Evolutionary conservation across 1,140 invertebrate genomes (phyloP).

Genomic region (Matsumurasca onukii): DNA sequence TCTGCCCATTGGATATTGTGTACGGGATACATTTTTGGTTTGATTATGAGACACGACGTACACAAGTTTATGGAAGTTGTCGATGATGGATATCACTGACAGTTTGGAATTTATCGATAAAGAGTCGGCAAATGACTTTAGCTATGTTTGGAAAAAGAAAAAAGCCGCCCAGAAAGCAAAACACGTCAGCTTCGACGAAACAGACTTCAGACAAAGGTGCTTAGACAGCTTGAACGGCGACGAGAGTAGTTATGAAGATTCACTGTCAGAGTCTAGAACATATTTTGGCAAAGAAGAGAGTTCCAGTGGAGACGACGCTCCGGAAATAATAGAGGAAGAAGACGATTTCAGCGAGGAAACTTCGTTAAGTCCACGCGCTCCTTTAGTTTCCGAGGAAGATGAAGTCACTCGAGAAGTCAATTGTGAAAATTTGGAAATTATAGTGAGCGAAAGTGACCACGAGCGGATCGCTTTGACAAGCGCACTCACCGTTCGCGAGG

Average conservation of each 20-base stretch:
- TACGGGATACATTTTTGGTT: no score
- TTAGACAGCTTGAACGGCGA: background rate
- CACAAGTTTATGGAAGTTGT: no score
- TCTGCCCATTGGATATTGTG: no score
- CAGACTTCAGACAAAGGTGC: background rate
- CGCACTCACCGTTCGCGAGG: background rate
- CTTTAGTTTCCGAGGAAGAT: slow-evolving; percentile 12
- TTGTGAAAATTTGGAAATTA: slow-evolving; percentile 9
- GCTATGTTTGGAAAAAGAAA: slow-evolving; percentile 34
- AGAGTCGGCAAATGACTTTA: background rate
- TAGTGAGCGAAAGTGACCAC: slow-evolving; percentile 13
- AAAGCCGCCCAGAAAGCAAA: slow-evolving; percentile 28
- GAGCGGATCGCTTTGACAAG: slow-evolving; percentile 8
- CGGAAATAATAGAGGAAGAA: background rate
- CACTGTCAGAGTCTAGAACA: background rate
- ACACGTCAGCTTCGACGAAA: background rate
- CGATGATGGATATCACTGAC: slow-evolving; percentile 22
- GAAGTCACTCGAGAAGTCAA: background rate
- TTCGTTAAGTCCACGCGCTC: slow-evolving; percentile 28
- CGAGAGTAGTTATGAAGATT: slow-evolving; percentile 9
- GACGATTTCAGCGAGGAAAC: slow-evolving; percentile 1
- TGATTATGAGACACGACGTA: no score
- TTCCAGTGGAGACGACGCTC: slow-evolving; percentile 10
- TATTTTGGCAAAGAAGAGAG: slow-evolving; percentile 7
- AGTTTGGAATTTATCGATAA: slow-evolving; percentile 24